Evolutionary conservation across 2,888 invertebrate species (phyloP), one percentile per base, ranked within the genome.

Genomic region (Drosophila limbata): DNA sequence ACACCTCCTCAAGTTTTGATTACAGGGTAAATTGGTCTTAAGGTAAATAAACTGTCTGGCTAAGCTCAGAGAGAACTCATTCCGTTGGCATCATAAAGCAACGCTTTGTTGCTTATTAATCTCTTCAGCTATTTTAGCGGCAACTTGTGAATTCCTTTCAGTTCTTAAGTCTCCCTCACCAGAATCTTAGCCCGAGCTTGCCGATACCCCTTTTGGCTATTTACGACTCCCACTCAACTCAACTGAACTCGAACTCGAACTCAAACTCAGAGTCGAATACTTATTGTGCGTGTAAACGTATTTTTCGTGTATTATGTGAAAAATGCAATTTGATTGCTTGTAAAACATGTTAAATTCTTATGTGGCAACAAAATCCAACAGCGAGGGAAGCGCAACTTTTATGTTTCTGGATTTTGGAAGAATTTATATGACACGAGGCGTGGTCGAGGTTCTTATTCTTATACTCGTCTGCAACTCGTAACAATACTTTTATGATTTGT

Each of bases 261-360:
- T 57, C 37, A 0, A 13, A 28, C 8, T 56, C 25, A 2, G 8
- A 33, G 10, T 33, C 33, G n/a, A 9, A 6, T 17, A 25, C 25
- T 5, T 25, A 19, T 33, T 40, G 15, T 21, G 31, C 45, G 15
- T 53, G 40, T 28, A 52, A 39, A 8, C 48, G 45, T 56, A 33
- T 17, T 37, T 60, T 52, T 40, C 45, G 61, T 70, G 79, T 84
- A 88, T 85, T 84, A 90, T 90, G 91, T 91, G 91, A 90, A 89
- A 91, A 90, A 91, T 90, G 90, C 90, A 88, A 90, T 91, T 91
- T 91, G 90, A 91, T 90, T 84, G 88, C 82, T 89, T 90, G 89
- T 91, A 89, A 89, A 90, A 90, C 89, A 90, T 84, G 84, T 88
- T 80, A 80, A 80, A 79, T 84, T 82, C 89, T 81, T 77, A 76